Base-by-base conservation (phyloP, 2,113 vertebrate genomes). In the Strix aluco region DNA sequence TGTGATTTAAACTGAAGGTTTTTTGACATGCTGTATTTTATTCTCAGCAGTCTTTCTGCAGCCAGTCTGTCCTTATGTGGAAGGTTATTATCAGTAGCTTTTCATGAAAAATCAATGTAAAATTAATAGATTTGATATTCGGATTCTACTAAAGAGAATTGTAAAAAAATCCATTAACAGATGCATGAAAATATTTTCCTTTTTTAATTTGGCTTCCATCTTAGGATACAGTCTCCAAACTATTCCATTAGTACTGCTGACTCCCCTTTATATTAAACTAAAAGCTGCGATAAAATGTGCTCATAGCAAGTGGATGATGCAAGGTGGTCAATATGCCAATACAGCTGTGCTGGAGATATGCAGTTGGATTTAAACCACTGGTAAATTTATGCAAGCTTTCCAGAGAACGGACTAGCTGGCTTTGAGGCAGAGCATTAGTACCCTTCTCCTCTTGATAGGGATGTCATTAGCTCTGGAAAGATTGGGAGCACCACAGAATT, bases 281-380 rank as follows among this genome's bases (percentile, higher is more conserved):
- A 94, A 92, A 94, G 58, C 89, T 63, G n/a, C 89, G 88, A 77
- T 92, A 94, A 91, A 2, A 0, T 71, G n/a, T 70, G 29, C 70
- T 81, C 66, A 85, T 87, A 92, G 59, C 90, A 96, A 94, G 92
- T 47, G 61, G 77, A 71, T 93, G 92, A 95, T 61, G 85, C 72
- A 94, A 93, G 66, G 72, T 49, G 65, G 88, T 91, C n/a, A 44
- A 61, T 49, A 62, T 84, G 92, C 72, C 12, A 26, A 25, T 83
- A 86, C 46, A 90, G 89, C 86, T 94, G 84, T 46, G 72, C 72
- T 88, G 92, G 75, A 90, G 49, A 74, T 67, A 69, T 0, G 55
- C 61, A 78, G 65, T 40, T 90, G 59, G 81, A 72, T 94, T 94
- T 91, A 88, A 96, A 79, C 13, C 34, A 22, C 36, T 72, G 74